Percentiles rank a stretch among this genome's conserved stretches.
Evolutionary conservation across 2,797 vertebrate species (phyloP).

Genomic region (Silurus lanzhouensis): DNA sequence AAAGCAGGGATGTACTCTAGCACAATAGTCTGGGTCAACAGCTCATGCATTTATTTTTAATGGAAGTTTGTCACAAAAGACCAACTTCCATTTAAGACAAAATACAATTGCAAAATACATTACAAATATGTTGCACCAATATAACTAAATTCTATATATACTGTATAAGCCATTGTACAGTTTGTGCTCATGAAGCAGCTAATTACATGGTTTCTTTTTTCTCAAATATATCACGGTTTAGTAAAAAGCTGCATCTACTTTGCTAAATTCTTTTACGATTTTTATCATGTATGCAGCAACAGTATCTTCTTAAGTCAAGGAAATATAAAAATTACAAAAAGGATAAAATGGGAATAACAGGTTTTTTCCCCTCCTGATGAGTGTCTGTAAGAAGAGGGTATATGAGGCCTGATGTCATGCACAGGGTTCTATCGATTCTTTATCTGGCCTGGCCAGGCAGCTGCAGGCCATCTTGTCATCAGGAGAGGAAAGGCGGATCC

Average conservation of each 20-base stretch:
- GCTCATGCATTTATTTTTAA: too few species aligned
- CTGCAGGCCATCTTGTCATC: slow-evolving; percentile 58
- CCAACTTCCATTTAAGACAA: background rate
- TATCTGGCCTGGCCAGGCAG: slow-evolving; percentile 37
- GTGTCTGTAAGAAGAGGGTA: slow-evolving; percentile 16
- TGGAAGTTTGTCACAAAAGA: background rate
- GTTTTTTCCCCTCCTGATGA: slow-evolving; percentile 3
- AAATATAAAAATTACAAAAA: background rate
- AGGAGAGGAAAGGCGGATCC: slow-evolving; percentile 47
- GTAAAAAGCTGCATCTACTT: background rate
- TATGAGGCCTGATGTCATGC: slow-evolving; percentile 45
- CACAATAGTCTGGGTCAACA: background rate
- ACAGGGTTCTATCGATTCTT: slow-evolving; percentile 54
- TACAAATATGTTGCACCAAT: too few species aligned
- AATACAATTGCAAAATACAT: too few species aligned
- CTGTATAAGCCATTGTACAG: background rate
- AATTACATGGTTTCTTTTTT: background rate
- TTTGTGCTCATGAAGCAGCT: background rate
- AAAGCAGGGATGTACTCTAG: too few species aligned
- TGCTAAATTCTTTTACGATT: background rate
- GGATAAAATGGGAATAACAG: background rate
- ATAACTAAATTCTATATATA: background rate
- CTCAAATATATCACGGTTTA: background rate
- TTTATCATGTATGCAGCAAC: background rate
- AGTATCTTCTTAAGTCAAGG: background rate